Conservation (phyloP, 35 echinoderm and acorn worm species). For the Apostichopus japonicus region DNA sequence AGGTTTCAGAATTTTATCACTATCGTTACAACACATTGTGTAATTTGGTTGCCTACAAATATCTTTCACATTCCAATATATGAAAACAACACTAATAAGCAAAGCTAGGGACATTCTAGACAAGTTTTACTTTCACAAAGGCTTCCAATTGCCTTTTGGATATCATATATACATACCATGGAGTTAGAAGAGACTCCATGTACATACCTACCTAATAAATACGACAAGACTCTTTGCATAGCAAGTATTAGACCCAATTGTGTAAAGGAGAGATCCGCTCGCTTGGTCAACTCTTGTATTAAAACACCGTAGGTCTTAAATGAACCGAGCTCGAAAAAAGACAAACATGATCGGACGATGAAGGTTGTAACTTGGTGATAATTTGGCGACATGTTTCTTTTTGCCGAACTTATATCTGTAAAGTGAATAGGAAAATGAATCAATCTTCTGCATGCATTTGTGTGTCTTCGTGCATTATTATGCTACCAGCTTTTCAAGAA, state of each 20-base stretch:
- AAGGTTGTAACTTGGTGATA: background rate
- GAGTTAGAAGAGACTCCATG: too few species aligned
- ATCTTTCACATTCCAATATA: too few species aligned
- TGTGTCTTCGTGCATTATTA: too few species aligned
- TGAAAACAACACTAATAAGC: background rate
- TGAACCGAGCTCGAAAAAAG: background rate
- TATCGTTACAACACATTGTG: too few species aligned
- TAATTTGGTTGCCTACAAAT: too few species aligned
- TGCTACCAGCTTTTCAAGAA: too few species aligned
- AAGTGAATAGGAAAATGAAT: too few species aligned
- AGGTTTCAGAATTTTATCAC: too few species aligned
- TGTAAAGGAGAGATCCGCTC: background rate
- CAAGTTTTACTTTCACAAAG: background rate
- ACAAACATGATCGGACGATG: background rate
- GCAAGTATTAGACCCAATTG: background rate
- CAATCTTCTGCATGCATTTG: too few species aligned
- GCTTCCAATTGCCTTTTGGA: background rate
- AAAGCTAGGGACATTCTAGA: background rate
- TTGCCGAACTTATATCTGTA: too few species aligned
- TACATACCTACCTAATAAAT: background rate
- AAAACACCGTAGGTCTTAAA: background rate
- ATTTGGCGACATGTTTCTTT: too few species aligned
- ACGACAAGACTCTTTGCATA: background rate
- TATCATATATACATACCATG: background rate
- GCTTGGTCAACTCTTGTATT: background rate